Evolutionary conservation across 2,113 vertebrate species (phyloP).

Genomic region (Grantiella picta): DNA sequence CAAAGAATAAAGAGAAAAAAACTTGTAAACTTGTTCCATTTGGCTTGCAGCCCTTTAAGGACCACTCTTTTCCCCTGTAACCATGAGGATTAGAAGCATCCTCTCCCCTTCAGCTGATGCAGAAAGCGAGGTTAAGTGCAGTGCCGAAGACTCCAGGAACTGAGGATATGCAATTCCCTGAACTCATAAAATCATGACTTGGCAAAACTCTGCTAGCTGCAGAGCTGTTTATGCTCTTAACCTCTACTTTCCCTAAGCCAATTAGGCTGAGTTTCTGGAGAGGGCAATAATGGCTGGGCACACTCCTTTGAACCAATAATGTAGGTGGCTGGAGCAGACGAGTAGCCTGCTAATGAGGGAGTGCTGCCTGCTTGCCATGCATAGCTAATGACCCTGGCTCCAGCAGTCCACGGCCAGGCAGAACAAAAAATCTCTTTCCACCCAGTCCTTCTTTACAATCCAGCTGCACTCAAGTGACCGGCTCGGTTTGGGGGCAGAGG

Average conservation of each 20-base stretch:
- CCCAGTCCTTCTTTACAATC: neutral
- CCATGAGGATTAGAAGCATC: neutral
- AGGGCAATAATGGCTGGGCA: conserved; percentile 26
- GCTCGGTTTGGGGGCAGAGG: neutral
- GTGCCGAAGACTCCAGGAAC: neutral
- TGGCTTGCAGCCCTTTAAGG: neutral
- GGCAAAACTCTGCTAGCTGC: neutral
- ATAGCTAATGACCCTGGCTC: conserved; percentile 39
- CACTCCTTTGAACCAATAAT: conserved; percentile 46
- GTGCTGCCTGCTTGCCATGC: conserved; percentile 29
- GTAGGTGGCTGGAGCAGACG: conserved; percentile 3
- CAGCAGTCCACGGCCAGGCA: neutral
- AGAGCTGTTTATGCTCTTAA: conserved; percentile 14
- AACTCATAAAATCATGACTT: conserved; percentile 35
- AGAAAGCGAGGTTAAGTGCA: neutral
- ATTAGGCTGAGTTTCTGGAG: conserved; percentile 36
- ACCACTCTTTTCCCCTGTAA: neutral
- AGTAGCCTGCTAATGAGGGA: conserved; percentile 45
- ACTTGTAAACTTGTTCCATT: neutral
- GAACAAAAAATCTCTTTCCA: conserved; percentile 16
- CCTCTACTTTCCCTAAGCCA: conserved; percentile 15
- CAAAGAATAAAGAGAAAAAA: neutral
- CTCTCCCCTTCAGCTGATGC: neutral
- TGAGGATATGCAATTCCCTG: neutral
- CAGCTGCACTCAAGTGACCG: neutral